phyloP scores from a whole-genome alignment of 2,888 invertebrate genomes.

The Drosophila greeni region DNA sequence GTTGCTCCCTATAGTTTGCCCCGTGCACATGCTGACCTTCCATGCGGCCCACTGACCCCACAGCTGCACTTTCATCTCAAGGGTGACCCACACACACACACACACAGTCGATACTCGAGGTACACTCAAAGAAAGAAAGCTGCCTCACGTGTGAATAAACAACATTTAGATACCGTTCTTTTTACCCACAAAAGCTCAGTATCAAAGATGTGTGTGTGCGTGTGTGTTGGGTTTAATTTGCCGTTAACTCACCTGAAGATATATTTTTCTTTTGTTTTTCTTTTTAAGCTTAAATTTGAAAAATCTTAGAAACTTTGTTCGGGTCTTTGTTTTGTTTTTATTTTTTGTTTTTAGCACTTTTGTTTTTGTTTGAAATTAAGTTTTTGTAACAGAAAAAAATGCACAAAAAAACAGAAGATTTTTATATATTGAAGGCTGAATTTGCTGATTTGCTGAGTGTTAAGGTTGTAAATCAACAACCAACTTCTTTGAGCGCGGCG shows the following conservation, averaged over 20 bases:
- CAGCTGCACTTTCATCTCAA: slow-evolving; percentile 31
- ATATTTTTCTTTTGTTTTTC: not conserved
- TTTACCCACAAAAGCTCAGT: slow-evolving; percentile 1
- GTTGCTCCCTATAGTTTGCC: slow-evolving; percentile 4
- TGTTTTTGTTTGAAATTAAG: not conserved
- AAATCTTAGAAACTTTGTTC: not conserved
- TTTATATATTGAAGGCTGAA: not conserved
- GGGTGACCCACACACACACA: slow-evolving; percentile 19
- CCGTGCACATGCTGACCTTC: slow-evolving; percentile 20
- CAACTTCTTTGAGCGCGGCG: slow-evolving; percentile 62
- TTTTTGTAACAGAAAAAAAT: slow-evolving; percentile 14
- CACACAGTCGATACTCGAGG: not conserved
- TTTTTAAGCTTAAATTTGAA: not conserved
- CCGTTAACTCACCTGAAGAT: slow-evolving; percentile 25
- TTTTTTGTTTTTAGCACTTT: slow-evolving; percentile 3
- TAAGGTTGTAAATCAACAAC: slow-evolving; percentile 50
- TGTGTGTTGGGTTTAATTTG: slow-evolving; percentile 3
- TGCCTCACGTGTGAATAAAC: slow-evolving; percentile 13
- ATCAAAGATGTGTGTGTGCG: not conserved
- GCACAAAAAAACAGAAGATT: not conserved
- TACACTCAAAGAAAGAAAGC: slow-evolving; percentile 21
- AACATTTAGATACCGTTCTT: slow-evolving; percentile 11
- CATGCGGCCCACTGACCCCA: slow-evolving; percentile 32
- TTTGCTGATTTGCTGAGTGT: slow-evolving; percentile 12
- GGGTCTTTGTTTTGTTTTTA: not conserved